Conservation (phyloP, 2,888 invertebrate genomes). For the Acronicta psi region DNA sequence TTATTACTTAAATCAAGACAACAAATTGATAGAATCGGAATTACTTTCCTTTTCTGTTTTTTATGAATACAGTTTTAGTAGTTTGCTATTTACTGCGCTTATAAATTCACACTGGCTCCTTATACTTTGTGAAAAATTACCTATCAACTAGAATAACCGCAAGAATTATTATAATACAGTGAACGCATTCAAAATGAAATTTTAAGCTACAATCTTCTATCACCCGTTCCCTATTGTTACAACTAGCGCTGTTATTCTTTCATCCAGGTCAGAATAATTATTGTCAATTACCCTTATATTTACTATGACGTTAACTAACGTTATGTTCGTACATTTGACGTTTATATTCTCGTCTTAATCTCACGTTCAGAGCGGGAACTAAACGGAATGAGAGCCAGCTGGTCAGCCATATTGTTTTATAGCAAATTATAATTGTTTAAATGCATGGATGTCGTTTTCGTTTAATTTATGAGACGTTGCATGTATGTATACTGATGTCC, state of each 20-base stretch:
- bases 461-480: conserved; percentile 23
- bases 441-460: conserved; percentile 20
- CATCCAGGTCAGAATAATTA: conserved; percentile 45
- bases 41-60: no score
- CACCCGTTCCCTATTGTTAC: conserved; percentile 13
- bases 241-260: conserved; percentile 12
- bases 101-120: no score
- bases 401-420: conserved; percentile 32
- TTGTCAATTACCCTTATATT: conserved; percentile 42
- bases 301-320: conserved; percentile 30
- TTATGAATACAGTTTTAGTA: no score
- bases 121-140: not conserved
- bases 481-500: not conserved
- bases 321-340: conserved; percentile 39
- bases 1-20: no score
- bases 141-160: not conserved
- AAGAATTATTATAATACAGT: not conserved
- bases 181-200: not conserved
- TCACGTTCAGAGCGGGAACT: conserved; percentile 15
- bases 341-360: conserved; percentile 32
- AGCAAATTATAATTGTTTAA: conserved; percentile 35
- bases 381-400: conserved; percentile 25
- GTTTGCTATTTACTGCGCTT: no score
- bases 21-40: no score
- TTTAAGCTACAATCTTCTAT: no score